Conservation (phyloP, 1,140 invertebrate species). For the Lordiphosa mommai region DNA sequence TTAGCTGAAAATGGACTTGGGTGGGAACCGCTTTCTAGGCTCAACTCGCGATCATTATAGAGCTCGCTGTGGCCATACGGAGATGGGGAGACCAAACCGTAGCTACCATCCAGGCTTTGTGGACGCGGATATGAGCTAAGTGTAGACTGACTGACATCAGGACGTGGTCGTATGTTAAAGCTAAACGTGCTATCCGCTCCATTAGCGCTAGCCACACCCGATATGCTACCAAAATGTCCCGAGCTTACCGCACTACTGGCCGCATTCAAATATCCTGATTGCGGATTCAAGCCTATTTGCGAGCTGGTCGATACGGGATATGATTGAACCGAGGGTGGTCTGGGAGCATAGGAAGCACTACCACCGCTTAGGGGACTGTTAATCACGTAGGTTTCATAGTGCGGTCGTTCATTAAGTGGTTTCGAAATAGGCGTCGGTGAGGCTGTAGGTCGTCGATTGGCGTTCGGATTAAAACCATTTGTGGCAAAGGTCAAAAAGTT, state of each 20-base stretch:
- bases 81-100: conserved; percentile 34
- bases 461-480: conserved; percentile 47
- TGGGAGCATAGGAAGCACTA: conserved; percentile 25
- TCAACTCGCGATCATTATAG: conserved; percentile 55
- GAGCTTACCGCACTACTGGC: conserved; percentile 57
- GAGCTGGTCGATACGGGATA: conserved; percentile 39
- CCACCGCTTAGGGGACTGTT: conserved; percentile 43
- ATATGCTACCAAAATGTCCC: conserved; percentile 61
- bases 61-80: conserved; percentile 30
- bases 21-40: conserved; percentile 16
- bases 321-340: conserved; percentile 21
- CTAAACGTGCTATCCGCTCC: conserved; percentile 72
- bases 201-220: conserved; percentile 65
- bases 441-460: conserved; percentile 32
- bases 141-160: conserved; percentile 19
- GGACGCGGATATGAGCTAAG: conserved; percentile 35
- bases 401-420: conserved; percentile 33
- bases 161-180: conserved; percentile 71
- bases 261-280: conserved; percentile 52
- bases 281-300: conserved; percentile 31
- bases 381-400: conserved; percentile 26
- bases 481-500: conserved; percentile 65
- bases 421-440: conserved; percentile 30
- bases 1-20: conserved; percentile 16
- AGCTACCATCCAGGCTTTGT: conserved; percentile 14